phyloP scores from a whole-genome alignment of 2,113 vertebrate genomes.

The Mormyrus iriodes region DNA sequence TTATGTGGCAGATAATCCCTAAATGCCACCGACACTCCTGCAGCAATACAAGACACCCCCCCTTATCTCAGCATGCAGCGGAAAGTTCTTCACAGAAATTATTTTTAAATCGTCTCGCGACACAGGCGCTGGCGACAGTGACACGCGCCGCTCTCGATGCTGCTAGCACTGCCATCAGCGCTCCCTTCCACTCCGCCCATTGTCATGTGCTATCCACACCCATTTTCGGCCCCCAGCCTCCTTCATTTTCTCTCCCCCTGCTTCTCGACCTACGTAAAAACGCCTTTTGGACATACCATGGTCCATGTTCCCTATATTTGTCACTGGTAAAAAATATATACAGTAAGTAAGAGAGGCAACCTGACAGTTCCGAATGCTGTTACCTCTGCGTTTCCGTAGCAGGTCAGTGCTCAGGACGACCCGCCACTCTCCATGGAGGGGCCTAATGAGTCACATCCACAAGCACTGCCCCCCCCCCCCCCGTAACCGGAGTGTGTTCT shows the following conservation, averaged over 20 bases:
- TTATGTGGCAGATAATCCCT: conserved; percentile 12
- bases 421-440: background rate
- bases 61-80: conserved; percentile 23
- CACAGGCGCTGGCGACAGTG: background rate
- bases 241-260: conserved; percentile 19
- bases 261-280: background rate
- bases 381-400: background rate
- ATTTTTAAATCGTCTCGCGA: conserved; percentile 22
- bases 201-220: conserved; percentile 35
- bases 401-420: too few relatives aligned
- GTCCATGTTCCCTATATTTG: background rate
- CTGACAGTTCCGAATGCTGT: background rate
- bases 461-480: background rate
- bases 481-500: too few relatives aligned
- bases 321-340: background rate
- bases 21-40: background rate
- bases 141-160: conserved; percentile 32
- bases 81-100: conserved; percentile 22
- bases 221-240: conserved; percentile 20
- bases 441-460: background rate
- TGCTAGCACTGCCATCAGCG: conserved; percentile 26
- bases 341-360: background rate
- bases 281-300: conserved; percentile 5
- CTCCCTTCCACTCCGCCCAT: conserved; percentile 33
- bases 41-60: background rate